Base-by-base conservation (phyloP, 2,113 vertebrate genomes). In the Urocolius indicus region DNA sequence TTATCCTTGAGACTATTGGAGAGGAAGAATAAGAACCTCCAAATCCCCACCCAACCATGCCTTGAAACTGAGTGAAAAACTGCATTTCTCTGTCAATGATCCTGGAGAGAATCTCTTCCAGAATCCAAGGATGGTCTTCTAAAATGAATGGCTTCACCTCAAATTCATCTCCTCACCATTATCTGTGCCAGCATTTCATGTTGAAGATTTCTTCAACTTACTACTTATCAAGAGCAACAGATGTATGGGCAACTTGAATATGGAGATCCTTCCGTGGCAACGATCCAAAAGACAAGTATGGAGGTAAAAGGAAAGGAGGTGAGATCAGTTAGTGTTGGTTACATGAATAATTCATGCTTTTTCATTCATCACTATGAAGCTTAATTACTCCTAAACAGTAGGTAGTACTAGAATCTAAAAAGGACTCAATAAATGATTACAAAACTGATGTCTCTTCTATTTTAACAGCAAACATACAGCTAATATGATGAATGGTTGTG, bases 31-130 rank as follows among this genome's bases (percentile, higher is more conserved):
- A 82, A 79, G 90, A 87, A 80, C 17, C 24, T 12, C 45, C 11
- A 71, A 34, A 9, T 3, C 11, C 0, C 0, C 34, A 72, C 6
- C 6, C 38, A 59, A 59, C 6, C n/a, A 54, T 0, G 2, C 30
- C 72, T 55, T 59, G 8, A 52, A 86, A 65, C 45, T 69, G 16
- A 69, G 11, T 49, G 2, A 49, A 73, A 81, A 48, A 48, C 1
- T 48, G 36, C 12, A 34, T 81, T 87, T 89, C 19, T 58, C n/a
- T 41, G 30, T 30, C 55, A 45, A 18, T 32, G 38, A 80, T 38
- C 30, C 34, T 43, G 12, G 30, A 59, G 9, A 41, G 14, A 83
- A 55, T 21, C 23, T 79, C 51, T 69, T 85, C 46, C 54, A 73
- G 59, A 91, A 89, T 54, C 32, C 57, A 90, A 38, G 30, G 43